Evolutionary conservation across 2,113 vertebrate genomes (phyloP).

Genomic region (Clupea harengus): DNA sequence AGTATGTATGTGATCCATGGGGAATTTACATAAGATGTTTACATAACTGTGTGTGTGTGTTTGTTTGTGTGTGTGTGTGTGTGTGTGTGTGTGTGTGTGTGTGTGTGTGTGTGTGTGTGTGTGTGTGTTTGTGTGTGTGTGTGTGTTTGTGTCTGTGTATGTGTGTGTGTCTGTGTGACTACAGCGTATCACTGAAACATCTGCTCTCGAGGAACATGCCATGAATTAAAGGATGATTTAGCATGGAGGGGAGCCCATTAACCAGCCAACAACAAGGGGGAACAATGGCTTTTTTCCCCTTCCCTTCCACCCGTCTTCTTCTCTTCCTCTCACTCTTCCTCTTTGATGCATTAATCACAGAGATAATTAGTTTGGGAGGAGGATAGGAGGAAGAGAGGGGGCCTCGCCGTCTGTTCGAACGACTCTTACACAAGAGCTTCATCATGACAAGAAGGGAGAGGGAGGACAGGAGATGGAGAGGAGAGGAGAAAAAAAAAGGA

Average conservation of each 20-base stretch:
- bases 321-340: not conserved
- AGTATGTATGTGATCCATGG: not conserved
- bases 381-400: not conserved
- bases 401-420: slow-evolving; percentile 83
- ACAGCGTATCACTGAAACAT: slow-evolving; percentile 46
- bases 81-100: slow-evolving; percentile 12
- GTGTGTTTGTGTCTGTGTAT: slow-evolving; percentile 18
- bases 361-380: slow-evolving; percentile 44
- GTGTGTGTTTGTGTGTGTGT: slow-evolving; percentile 11
- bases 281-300: not conserved
- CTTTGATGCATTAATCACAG: slow-evolving; percentile 48
- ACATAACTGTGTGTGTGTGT: not conserved
- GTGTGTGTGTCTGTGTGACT: not conserved
- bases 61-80: not conserved
- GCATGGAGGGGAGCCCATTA: slow-evolving; percentile 36
- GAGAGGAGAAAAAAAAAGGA: not conserved
- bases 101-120: slow-evolving; percentile 5
- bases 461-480: not conserved
- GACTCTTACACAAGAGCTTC: slow-evolving; percentile 97
- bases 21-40: too few relatives aligned
- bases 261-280: slow-evolving; percentile 35
- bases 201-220: slow-evolving; percentile 47
- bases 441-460: slow-evolving; percentile 74
- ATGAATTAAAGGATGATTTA: slow-evolving; percentile 50
- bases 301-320: not conserved